A percentile compares a stretch with the other conserved stretches of the same genome.
Conservation (phyloP, 2,797 vertebrate genomes). For the Amphiprion clarkii region DNA sequence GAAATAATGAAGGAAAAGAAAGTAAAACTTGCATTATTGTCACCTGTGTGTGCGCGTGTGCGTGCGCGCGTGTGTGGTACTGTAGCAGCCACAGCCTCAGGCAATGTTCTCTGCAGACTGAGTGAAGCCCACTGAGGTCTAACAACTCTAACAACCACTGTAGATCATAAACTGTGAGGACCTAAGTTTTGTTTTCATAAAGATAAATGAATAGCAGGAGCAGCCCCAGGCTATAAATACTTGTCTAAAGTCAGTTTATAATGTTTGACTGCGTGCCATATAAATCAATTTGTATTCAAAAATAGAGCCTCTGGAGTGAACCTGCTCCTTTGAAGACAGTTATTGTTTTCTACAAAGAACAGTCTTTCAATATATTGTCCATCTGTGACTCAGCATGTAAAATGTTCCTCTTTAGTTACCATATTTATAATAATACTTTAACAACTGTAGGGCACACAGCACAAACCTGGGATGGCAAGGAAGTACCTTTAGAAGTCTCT, state of each 20-base stretch:
- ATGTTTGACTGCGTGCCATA: constrained; percentile 35
- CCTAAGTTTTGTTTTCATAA: constrained; percentile 43
- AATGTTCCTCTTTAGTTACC: neutral
- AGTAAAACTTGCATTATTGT: neutral
- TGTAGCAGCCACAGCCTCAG: constrained; percentile 12
- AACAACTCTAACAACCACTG: neutral
- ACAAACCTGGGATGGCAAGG: neutral
- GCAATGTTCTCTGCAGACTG: constrained; percentile 13
- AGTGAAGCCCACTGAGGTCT: constrained; percentile 4
- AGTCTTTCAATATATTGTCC: neutral
- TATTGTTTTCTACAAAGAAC: constrained; percentile 13
- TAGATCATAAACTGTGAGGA: constrained; percentile 37
- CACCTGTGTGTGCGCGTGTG: neutral
- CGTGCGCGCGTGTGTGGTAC: neutral
- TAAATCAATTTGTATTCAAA: constrained; percentile 34
- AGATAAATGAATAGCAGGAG: constrained; percentile 41
- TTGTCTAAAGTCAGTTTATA: constrained; percentile 12
- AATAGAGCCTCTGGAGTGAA: neutral
- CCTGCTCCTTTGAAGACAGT: constrained; percentile 17
- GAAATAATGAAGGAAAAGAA: neutral
- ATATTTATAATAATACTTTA: neutral
- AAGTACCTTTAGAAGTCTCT: neutral
- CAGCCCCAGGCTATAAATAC: constrained; percentile 14
- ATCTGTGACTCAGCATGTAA: neutral
- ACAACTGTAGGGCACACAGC: neutral